These are phyloP conservation scores for Musca domestica DNA, from an alignment of 1,140 invertebrate genomes.

Conservation along the genomic window DNA sequence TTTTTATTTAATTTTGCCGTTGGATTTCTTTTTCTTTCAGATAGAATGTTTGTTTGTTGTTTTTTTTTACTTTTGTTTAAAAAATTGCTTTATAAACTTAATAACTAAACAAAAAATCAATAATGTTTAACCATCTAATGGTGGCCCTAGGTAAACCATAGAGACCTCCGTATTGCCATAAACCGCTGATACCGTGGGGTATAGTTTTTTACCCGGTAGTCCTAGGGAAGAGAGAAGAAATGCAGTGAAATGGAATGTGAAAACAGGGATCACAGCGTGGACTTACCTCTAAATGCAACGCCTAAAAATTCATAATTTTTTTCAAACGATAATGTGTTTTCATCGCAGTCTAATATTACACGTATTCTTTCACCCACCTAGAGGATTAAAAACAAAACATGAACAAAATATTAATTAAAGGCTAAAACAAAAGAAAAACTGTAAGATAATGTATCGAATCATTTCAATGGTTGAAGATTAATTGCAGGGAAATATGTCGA, in stretches of 20 bases:
- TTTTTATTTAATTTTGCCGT: too few relatives aligned
- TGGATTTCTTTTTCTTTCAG: not conserved
- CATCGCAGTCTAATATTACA: conserved; percentile 96
- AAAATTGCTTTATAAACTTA: conserved; percentile 14
- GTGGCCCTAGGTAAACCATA: conserved; percentile 96
- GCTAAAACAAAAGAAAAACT: too few relatives aligned
- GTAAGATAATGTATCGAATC: too few relatives aligned
- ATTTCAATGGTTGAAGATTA: too few relatives aligned
- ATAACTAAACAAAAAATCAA: conserved; percentile 9
- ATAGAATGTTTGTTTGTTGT: not conserved
- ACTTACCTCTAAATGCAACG: conserved; percentile 89
- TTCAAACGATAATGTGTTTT: conserved; percentile 96
- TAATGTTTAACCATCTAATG: conserved; percentile 80
- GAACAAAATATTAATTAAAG: not conserved
- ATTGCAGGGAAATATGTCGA: too few relatives aligned
- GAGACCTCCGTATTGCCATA: conserved; percentile 99
- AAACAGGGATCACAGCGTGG: conserved; percentile 17
- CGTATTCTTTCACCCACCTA: conserved; percentile 95
- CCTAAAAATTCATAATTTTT: conserved; percentile 98
- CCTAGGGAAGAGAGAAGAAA: conserved; percentile 60
- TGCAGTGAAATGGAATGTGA: conserved; percentile 1
- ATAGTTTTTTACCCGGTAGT: conserved; percentile 89
- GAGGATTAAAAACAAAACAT: not conserved
- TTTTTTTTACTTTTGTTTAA: not conserved
- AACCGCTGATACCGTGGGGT: conserved; percentile 94